Conservation (phyloP, 2,113 vertebrate genomes). For the Campylorhamphus procurvoides region DNA sequence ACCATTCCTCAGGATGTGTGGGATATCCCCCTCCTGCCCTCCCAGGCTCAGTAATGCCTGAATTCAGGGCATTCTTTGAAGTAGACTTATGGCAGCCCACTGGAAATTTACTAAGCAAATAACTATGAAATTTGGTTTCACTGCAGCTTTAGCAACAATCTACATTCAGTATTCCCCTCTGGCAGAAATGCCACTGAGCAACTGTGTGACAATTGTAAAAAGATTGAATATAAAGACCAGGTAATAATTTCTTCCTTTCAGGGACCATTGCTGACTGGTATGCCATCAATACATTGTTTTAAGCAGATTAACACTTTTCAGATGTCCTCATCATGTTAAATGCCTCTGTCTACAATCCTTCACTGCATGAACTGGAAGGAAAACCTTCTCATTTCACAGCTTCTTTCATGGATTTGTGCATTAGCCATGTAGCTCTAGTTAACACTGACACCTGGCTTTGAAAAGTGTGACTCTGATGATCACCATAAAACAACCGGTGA, state of each 20-base stretch:
- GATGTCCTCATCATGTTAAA: neutral
- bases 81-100: neutral
- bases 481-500: neutral
- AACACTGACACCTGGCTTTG: neutral
- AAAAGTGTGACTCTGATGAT: neutral
- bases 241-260: neutral
- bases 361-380: neutral
- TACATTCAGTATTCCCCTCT: neutral
- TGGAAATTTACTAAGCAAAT: neutral
- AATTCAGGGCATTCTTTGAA: neutral
- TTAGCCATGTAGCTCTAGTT: neutral
- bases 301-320: neutral
- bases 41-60: accelerated
- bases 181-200: neutral
- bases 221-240: neutral
- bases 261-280: neutral
- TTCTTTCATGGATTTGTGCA: neutral
- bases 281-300: neutral
- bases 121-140: neutral
- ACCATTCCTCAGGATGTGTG: accelerated
- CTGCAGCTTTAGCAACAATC: neutral
- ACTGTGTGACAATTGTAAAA: neutral
- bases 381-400: neutral
- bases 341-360: neutral
- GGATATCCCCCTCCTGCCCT: accelerated